phyloP scores from a whole-genome alignment of 2,113 vertebrate species.

The Crotophaga sulcirostris region DNA sequence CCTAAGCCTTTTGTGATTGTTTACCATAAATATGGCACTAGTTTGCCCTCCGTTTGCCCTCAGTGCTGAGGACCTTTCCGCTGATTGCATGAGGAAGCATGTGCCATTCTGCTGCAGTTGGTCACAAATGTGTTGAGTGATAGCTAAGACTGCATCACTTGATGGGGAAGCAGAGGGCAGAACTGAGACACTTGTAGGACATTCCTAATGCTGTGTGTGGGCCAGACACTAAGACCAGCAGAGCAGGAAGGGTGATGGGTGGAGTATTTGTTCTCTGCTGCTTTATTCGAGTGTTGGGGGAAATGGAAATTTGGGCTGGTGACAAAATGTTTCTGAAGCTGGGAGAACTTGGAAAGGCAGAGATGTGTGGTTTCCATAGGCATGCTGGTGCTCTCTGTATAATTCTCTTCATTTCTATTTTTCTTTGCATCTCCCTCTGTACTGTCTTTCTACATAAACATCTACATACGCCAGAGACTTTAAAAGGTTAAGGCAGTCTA shows the following conservation, averaged over 20 bases:
- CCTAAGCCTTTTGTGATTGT: not conserved
- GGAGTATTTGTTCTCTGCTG: not conserved
- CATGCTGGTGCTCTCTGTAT: not conserved
- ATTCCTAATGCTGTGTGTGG: not conserved
- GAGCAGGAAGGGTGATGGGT: not conserved
- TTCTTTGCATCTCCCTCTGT: not conserved
- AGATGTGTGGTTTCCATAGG: not conserved
- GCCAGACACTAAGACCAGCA: not conserved
- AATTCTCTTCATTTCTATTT: not conserved
- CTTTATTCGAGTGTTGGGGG: accelerated
- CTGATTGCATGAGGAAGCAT: not conserved
- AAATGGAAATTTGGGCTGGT: not conserved
- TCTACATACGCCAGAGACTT: not conserved
- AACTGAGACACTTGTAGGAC: not conserved
- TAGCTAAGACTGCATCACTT: not conserved
- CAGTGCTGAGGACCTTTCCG: not conserved
- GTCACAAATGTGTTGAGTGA: not conserved
- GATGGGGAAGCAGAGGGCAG: not conserved
- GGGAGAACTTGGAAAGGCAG: not conserved
- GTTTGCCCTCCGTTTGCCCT: not conserved
- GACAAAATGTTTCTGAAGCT: not conserved
- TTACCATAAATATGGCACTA: not conserved
- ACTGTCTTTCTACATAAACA: not conserved
- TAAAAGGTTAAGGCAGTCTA: conserved; percentile 12
- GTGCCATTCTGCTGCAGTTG: not conserved